Evolutionary conservation across 2,797 vertebrate species (phyloP), one percentile per base, ranked within the genome.

Genomic region (Geotrypetes seraphini): DNA sequence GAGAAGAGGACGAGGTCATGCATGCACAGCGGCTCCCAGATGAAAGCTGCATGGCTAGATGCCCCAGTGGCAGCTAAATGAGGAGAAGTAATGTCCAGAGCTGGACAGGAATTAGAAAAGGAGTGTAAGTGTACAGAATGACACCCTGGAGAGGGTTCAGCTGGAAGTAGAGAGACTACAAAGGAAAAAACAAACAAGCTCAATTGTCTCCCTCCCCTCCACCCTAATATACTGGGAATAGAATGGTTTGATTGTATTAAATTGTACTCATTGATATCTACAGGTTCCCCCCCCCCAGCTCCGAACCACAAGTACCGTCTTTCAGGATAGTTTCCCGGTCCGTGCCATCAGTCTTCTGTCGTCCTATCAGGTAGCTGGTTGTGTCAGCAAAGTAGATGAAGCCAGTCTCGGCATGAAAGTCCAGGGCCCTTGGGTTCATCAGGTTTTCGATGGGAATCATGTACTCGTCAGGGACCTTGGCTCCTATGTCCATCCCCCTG

Each of bases 381-480:
- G 95, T 94, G 56, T 97, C 95, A 0, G 94, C 92, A 1, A 97
- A 98, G 72, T 97, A 98, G 75, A 98, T 95, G 72, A 88, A 97
- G 43, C 94, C 89, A 0, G 81, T 91, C 57, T 91, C 89, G 0
- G 91, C 86, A 0, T 98, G 94, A 68, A 93, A 98, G 61, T 98
- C 95, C 74, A 98, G 64, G 1, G 95, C 95, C 16, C 95, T 72
- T 5, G 95, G 95, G 59, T 98, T 98, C 87, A 96, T 93, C 19
- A 98, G 81, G 78, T 98, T 98, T 77, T 98, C 95, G 1, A 98
- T 98, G 53, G 95, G 95, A 51, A 98, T 97, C 88, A 98, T 98
- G 74, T 96, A 93, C 52, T 98, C 95, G 0, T 97, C 92, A 0
- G 92, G 93, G 16, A 92, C 89, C 48, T 88, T 94, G 31, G 89